Evolutionary conservation across 1,140 invertebrate genomes (phyloP).

Genomic region (Aethina tumida): DNA sequence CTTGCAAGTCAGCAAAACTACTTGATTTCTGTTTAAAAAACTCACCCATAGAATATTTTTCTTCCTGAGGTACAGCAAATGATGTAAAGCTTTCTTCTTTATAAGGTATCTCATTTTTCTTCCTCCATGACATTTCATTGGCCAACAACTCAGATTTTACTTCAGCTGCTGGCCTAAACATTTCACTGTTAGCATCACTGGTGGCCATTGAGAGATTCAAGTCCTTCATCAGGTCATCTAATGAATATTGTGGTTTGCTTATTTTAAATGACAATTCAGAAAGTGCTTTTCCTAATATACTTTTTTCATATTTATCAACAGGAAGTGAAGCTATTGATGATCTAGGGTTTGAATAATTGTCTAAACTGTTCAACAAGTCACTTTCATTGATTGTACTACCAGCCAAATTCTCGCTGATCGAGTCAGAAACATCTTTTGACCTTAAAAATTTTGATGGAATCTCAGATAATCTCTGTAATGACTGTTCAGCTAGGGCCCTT

Average conservation of each 20-base stretch:
- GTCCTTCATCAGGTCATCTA: constrained; percentile 15
- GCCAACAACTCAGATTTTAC: constrained; percentile 16
- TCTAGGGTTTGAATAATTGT: constrained; percentile 21
- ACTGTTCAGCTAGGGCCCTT: constrained; percentile 13
- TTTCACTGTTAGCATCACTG: constrained; percentile 12
- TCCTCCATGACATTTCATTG: constrained; percentile 27
- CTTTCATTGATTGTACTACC: constrained; percentile 26
- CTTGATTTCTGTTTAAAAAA: constrained; percentile 26
- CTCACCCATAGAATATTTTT: constrained; percentile 24
- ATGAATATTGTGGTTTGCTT: constrained; percentile 16
- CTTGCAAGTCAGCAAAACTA: constrained; percentile 15
- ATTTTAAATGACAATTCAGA: constrained; percentile 12
- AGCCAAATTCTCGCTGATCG: constrained; percentile 5
- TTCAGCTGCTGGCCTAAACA: constrained; percentile 24
- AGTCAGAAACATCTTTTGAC: constrained; percentile 6
- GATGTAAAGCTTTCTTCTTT: constrained; percentile 9
- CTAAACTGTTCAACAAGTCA: constrained; percentile 19
- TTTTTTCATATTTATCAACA: not conserved
- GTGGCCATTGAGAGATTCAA: constrained; percentile 15
- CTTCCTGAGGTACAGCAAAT: constrained; percentile 7
- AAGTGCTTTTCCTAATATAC: constrained; percentile 10
- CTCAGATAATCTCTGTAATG: constrained; percentile 14
- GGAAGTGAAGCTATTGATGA: constrained; percentile 5
- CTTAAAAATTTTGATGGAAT: constrained; percentile 20
- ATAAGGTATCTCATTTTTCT: constrained; percentile 22